A percentile compares a stretch with the other conserved stretches of the same genome.
phyloP scores from a whole-genome alignment of 1,140 invertebrate species.

The Drosophila sproati region DNA sequence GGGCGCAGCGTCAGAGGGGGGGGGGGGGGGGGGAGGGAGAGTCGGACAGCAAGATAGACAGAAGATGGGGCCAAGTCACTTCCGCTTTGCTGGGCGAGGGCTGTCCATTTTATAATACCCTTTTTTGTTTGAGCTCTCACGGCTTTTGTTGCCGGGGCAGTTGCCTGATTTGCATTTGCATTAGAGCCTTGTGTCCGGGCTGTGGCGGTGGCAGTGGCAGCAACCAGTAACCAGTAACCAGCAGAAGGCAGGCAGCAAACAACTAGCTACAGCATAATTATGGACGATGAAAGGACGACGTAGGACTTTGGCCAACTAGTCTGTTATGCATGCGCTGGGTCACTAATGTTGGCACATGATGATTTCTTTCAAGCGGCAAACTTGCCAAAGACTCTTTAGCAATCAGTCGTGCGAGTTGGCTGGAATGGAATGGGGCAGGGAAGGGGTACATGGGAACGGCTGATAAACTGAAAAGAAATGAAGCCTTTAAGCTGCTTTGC shows the following conservation, averaged over 20 bases:
- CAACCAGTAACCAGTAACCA: not conserved
- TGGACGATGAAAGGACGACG: slow-evolving; percentile 34
- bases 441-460: slow-evolving; percentile 23
- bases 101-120: slow-evolving; percentile 55
- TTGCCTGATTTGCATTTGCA: slow-evolving; percentile 66
- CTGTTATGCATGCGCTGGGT: slow-evolving; percentile 37
- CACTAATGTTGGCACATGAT: slow-evolving; percentile 52
- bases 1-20: no score
- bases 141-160: slow-evolving; percentile 48
- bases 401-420: slow-evolving; percentile 23
- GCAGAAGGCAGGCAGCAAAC: slow-evolving; percentile 14
- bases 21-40: slow-evolving; percentile 12
- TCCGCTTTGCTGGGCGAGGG: slow-evolving; percentile 46
- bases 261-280: slow-evolving; percentile 41
- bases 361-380: slow-evolving; percentile 38
- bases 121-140: slow-evolving; percentile 48
- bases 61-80: slow-evolving; percentile 60
- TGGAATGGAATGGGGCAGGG: slow-evolving; percentile 6
- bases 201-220: not conserved
- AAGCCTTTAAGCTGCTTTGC: slow-evolving; percentile 47
- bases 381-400: slow-evolving; percentile 33
- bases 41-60: slow-evolving; percentile 18
- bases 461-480: slow-evolving; percentile 44
- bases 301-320: slow-evolving; percentile 18
- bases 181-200: slow-evolving; percentile 42